Evolutionary conservation across 2,797 vertebrate species (phyloP).

Genomic region (Sebastes taczanowskii): DNA sequence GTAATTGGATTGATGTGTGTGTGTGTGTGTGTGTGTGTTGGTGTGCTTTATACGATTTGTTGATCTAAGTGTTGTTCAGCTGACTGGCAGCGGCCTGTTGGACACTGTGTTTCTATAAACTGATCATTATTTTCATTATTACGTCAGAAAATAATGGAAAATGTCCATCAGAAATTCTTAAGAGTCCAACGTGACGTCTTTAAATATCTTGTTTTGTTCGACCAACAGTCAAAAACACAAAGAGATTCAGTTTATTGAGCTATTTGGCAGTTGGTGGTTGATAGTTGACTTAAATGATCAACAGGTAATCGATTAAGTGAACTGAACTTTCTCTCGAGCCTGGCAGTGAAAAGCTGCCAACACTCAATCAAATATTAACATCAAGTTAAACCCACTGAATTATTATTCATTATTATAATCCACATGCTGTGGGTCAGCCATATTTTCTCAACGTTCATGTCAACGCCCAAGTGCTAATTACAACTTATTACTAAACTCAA

Average conservation of each 20-base stretch:
- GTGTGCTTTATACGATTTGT: slow-evolving; percentile 13
- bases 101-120: background rate
- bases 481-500: background rate
- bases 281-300: background rate
- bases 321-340: background rate
- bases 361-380: background rate
- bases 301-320: background rate
- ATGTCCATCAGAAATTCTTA: background rate
- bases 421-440: no score
- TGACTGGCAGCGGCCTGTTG: background rate
- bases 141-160: background rate
- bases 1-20: slow-evolving; percentile 71
- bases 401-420: background rate
- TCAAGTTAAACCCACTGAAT: background rate
- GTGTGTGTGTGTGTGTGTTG: background rate
- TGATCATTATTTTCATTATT: background rate
- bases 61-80: background rate
- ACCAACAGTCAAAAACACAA: background rate
- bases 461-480: background rate
- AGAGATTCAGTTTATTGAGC: background rate
- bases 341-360: background rate
- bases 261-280: background rate
- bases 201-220: background rate
- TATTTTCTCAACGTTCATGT: background rate
- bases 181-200: background rate